Evolutionary conservation across 2,797 vertebrate species (phyloP).

Genomic region (Neosilurus hyrtlii): DNA sequence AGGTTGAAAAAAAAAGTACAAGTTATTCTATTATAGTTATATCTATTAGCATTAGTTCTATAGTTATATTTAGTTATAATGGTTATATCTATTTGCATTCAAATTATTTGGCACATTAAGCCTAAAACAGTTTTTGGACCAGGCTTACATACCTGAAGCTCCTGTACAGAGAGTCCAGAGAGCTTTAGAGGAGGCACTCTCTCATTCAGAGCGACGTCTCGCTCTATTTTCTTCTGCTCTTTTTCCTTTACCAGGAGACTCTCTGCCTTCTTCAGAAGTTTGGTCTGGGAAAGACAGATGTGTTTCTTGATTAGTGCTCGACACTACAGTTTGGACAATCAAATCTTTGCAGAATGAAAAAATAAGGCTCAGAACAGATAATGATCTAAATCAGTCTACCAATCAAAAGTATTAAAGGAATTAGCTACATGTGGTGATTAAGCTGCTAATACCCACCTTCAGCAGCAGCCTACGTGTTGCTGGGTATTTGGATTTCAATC

Average conservation of each 20-base stretch:
- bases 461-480: conserved; percentile 61
- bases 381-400: conserved; percentile 9
- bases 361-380: conserved; percentile 15
- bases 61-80: too few species aligned
- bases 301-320: not conserved
- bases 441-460: conserved; percentile 55
- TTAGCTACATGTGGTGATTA: not conserved
- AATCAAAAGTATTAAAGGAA: conserved; percentile 18
- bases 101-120: not conserved
- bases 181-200: conserved; percentile 58
- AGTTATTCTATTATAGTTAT: not conserved
- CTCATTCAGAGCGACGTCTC: conserved; percentile 55
- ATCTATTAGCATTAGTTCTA: too few species aligned
- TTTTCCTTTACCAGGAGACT: conserved; percentile 56
- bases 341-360: not conserved
- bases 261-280: conserved; percentile 62
- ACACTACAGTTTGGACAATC: not conserved
- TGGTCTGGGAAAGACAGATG: conserved; percentile 56
- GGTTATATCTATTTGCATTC: not conserved
- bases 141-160: conserved; percentile 56
- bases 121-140: not conserved
- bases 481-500: conserved; percentile 57
- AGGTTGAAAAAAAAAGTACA: not conserved
- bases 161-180: conserved; percentile 55
- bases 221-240: conserved; percentile 56